These are phyloP conservation scores for Hemicordylus capensis DNA, from an alignment of 2,113 vertebrate genomes.

Conservation along the genomic window DNA sequence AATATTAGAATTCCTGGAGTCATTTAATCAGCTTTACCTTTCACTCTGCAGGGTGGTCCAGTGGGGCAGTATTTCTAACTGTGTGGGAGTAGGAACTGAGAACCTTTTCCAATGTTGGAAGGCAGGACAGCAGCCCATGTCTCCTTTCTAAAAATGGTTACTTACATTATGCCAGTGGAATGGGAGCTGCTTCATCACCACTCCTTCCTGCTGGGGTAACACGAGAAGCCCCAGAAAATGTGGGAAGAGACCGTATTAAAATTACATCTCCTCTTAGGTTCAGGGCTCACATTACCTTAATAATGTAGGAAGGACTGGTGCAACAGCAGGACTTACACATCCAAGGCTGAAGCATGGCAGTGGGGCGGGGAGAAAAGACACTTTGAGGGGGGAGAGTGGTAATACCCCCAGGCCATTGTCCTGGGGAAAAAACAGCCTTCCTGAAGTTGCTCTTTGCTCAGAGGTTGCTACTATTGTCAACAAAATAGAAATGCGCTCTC, in stretches of 20 bases:
- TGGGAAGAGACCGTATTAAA: background rate
- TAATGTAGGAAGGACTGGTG: background rate
- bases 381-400: no score
- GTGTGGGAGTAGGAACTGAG: background rate
- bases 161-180: background rate
- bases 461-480: no score
- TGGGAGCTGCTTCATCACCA: background rate
- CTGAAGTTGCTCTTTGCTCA: no score
- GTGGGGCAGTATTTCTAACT: background rate
- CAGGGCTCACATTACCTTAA: background rate
- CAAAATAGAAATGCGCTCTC: no score
- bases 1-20: background rate
- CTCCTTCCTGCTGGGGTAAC: background rate
- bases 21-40: background rate
- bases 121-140: background rate
- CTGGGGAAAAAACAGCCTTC: no score
- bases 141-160: background rate
- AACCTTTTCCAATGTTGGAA: background rate
- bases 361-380: no score
- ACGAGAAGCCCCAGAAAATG: background rate
- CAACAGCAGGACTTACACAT: background rate
- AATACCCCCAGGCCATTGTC: no score
- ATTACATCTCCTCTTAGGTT: no score
- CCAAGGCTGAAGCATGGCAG: background rate
- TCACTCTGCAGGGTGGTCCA: background rate